Percentiles rank a stretch among this genome's conserved stretches.
Conservation (phyloP, 2,113 vertebrate genomes). For the Craseonycteris thonglongyai region DNA sequence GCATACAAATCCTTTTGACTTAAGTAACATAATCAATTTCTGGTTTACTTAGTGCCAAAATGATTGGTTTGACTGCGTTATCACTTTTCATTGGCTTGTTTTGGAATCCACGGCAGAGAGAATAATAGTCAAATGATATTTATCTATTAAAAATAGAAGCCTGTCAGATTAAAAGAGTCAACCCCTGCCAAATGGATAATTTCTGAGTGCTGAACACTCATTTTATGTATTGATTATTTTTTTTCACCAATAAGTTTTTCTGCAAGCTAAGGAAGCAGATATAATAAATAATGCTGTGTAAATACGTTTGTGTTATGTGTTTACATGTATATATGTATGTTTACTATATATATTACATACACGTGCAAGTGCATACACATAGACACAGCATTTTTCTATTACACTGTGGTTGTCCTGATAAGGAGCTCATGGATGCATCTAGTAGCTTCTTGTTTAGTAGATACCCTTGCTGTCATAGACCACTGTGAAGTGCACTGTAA, state of each 20-base stretch:
- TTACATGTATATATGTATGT: neutral
- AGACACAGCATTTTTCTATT: neutral
- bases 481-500: neutral
- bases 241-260: neutral
- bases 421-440: neutral
- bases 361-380: neutral
- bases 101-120: neutral
- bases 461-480: neutral
- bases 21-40: constrained; percentile 29
- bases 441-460: neutral
- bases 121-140: constrained; percentile 31
- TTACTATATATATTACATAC: neutral
- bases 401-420: neutral
- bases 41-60: constrained; percentile 11
- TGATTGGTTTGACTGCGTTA: neutral
- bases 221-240: neutral
- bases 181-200: neutral
- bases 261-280: neutral
- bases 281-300: neutral
- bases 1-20: neutral
- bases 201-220: neutral
- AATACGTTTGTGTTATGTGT: neutral
- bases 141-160: constrained; percentile 43
- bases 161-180: neutral
- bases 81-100: constrained; percentile 31